Evolutionary conservation across 2,888 invertebrate species (phyloP).

Genomic region (Orgyia antiqua): DNA sequence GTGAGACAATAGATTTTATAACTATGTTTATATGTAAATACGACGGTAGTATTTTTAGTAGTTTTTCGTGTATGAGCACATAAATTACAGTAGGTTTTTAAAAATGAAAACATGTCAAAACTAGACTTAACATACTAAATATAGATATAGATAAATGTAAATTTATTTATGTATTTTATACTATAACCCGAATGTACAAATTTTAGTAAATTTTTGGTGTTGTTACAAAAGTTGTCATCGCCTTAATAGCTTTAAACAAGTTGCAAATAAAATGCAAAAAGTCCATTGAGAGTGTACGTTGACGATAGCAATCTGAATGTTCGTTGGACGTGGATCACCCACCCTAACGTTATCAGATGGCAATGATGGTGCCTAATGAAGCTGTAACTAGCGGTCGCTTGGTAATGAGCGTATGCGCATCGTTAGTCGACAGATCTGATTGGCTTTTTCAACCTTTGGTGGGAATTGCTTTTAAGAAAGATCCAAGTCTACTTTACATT

Average conservation of each 20-base stretch:
- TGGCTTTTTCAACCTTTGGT: constrained; percentile 4
- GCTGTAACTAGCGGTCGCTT: constrained; percentile 4
- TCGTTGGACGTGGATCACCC: constrained; percentile 4
- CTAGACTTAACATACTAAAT: too few relatives aligned
- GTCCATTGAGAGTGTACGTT: constrained; percentile 2
- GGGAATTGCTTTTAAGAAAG: constrained; percentile 4
- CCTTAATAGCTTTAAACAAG: too few relatives aligned
- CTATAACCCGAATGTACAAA: too few relatives aligned
- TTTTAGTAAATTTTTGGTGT: too few relatives aligned
- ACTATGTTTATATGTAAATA: constrained; percentile 23
- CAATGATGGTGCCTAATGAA: constrained; percentile 8
- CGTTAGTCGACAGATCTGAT: constrained; percentile 6
- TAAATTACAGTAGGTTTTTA: constrained; percentile 12
- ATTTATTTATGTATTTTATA: too few relatives aligned
- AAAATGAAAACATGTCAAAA: too few relatives aligned
- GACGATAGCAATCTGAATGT: constrained; percentile 5
- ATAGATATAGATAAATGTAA: too few relatives aligned
- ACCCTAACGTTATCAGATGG: constrained; percentile 7
- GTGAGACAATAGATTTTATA: constrained; percentile 21
- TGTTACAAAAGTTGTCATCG: too few relatives aligned
- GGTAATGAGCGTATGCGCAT: constrained; percentile 6
- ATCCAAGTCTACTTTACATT: background rate
- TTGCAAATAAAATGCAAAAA: too few relatives aligned
- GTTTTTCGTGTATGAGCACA: constrained; percentile 22
- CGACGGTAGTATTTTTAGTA: constrained; percentile 18